Conservation (phyloP, 64 coral and sea anemone genomes). For the Actinia equina region DNA sequence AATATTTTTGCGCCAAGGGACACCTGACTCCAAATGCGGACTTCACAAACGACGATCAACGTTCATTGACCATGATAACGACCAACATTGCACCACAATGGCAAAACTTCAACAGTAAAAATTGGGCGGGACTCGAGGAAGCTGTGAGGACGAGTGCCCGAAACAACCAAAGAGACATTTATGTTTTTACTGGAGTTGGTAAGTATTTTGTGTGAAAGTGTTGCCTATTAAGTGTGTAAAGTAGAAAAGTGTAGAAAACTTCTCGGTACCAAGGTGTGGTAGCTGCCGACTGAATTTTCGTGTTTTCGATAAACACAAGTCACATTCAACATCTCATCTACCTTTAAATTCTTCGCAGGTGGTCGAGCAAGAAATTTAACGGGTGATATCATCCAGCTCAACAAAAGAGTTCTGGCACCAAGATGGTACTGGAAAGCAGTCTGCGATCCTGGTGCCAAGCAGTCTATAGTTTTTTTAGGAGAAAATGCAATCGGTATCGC, state of each 20-base stretch:
- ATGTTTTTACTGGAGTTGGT: slow-evolving; percentile 18
- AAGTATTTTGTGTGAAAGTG: not conserved
- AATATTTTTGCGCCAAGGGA: not conserved
- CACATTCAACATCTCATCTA: too few species aligned
- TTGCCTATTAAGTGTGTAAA: too few species aligned
- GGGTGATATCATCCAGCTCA: not conserved
- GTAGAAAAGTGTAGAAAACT: too few species aligned
- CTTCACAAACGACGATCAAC: not conserved
- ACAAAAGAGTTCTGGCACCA: slow-evolving; percentile 6
- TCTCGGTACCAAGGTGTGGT: too few species aligned
- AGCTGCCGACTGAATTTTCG: too few species aligned
- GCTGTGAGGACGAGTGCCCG: not conserved
- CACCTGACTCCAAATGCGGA: not conserved
- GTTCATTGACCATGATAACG: not conserved
- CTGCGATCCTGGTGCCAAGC: slow-evolving; percentile 13
- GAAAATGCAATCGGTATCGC: slow-evolving; percentile 19
- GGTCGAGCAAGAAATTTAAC: not conserved
- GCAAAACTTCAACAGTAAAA: slow-evolving; percentile 20
- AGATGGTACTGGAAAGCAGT: slow-evolving; percentile 54
- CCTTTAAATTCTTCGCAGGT: not conserved
- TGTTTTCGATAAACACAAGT: too few species aligned
- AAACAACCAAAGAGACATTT: not conserved
- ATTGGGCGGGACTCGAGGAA: not conserved
- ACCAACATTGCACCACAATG: slow-evolving; percentile 35
- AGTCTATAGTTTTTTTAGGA: slow-evolving; percentile 38